Evolutionary conservation across 30 jellyfish, hydroid and myxozoan genomes (phyloP), one percentile per base, ranked within the genome.

Genomic region (Turritopsis rubra): DNA sequence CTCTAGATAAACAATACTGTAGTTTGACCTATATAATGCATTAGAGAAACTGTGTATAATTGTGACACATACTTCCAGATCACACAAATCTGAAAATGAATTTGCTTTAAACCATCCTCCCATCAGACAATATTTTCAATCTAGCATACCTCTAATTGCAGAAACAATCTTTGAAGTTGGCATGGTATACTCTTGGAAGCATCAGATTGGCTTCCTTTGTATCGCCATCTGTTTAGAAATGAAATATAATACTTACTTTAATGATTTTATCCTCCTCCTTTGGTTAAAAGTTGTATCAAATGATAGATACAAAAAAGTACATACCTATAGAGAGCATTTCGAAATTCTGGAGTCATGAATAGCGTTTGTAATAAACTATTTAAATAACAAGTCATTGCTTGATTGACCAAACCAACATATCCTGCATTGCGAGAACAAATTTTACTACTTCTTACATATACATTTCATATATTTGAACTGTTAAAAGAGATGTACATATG

Each of bases 371-470:
- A 27, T n/a, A 91, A 89, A 70, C 98, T 91, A 79, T 91, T 91
- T 19, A 91, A 71, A 72, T 91, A 91, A 54, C 98, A 91, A 29
- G 98, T 91, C 98, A 91, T 91, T 25, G 98, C 98, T 85, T 91
- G 98, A 80, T 91, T 91, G 71, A 91, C 84, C 29, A 91, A 66
- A 73, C 98, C 98, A 83, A 83, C 93, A 83, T 83, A 91, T 8
- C 96, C 98, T 76, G 30, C 28, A 7, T n/a, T 41, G 9, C 60
- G 13, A n/a, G 19, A 68, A 68, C 16, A 31, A 78, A 16, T 54
- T 54, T 54, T 16, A 54, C 72, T 16, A 54, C 21, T 18, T 60
- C 73, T 60, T 60, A 60, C 73, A 18, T 60, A 18, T 21, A 60
- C 73, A 60, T 0, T 60, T 60, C 19, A 0, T 18, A 60, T 68